Base-by-base conservation (phyloP, 1,140 invertebrate genomes). In the Ceratosolen fusciceps region DNA sequence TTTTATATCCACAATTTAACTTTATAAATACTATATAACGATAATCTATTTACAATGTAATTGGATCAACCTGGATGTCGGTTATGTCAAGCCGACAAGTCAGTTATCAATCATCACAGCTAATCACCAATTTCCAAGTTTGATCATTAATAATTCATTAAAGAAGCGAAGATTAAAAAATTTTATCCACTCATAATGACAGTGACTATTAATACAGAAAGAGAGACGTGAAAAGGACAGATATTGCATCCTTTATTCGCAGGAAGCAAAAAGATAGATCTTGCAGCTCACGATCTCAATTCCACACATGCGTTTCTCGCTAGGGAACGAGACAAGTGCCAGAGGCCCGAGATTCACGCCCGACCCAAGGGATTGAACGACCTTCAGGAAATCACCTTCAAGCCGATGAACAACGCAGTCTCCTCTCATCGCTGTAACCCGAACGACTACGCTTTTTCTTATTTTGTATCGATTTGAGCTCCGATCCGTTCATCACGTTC, bases 351-450 rank as follows among this genome's bases (percentile, higher is more conserved):
- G 9, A 43, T 39, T 37, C 58, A 47, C 60, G 39, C 49, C 31
- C 5, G 56, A 43, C 60, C 43, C 62, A 34, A 84, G 88, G 87
- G 88, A 90, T 89, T 89, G 89, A 89, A 90, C 89, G 89, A 86
- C 88, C 89, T 89, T 90, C 87, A 82, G 84, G 80, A 14, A 88
- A 90, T 88, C 87, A 82, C 83, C 82, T 87, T 85, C 83, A 8
- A 14, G 29, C 29, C 2, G 29, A 10, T 34, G 29, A 34, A 34
- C 29, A 34, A 5, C 58, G 12, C 1, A 19, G 26, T 16, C 83
- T 81, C 19, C 24, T 39, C 39, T 7, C 34, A 24, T 31, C 24
- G 24, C 39, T 10, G 8, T 5, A n/a, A 19, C 68, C 84, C 80
- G 77, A 65, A 14, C 54, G 29, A 7, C 19, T 52, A 8, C 62